phyloP scores from a whole-genome alignment of 1,140 invertebrate species.

The Hypsibius dujardini region DNA sequence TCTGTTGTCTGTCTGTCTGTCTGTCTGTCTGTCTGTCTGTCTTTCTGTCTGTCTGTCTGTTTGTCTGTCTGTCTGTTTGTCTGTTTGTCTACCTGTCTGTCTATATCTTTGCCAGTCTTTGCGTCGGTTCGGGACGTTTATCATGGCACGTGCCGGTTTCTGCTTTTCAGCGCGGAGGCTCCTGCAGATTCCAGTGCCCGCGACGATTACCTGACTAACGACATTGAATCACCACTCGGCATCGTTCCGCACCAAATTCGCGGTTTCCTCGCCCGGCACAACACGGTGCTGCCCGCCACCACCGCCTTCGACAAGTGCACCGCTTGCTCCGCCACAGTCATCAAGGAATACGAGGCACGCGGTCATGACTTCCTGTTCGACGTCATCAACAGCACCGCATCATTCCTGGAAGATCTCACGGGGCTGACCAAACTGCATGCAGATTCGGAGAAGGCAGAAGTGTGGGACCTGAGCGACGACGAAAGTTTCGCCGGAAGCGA shows the following conservation, averaged over 20 bases:
- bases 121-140: background rate
- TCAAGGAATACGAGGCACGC: conserved; percentile 46
- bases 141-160: background rate
- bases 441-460: conserved; percentile 30
- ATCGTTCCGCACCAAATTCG: conserved; percentile 80
- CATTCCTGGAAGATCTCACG: conserved; percentile 61
- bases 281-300: conserved; percentile 59
- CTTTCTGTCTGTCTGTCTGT: too few relatives aligned
- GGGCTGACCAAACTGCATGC: conserved; percentile 55
- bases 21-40: too few relatives aligned
- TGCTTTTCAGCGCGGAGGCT: conserved; percentile 38
- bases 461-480: conserved; percentile 19
- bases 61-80: too few relatives aligned
- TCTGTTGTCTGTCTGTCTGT: too few relatives aligned
- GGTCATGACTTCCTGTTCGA: conserved; percentile 60
- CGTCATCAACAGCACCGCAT: conserved; percentile 63
- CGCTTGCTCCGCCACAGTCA: conserved; percentile 56
- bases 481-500: conserved; percentile 13
- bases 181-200: conserved; percentile 34
- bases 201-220: conserved; percentile 27
- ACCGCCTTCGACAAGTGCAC: conserved; percentile 71
- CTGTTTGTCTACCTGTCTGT: background rate
- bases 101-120: background rate
- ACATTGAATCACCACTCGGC: conserved; percentile 50
- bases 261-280: conserved; percentile 63